Evolutionary conservation across 1,140 invertebrate species (phyloP), one percentile per base, ranked within the genome.

Genomic region (Galleria mellonella): DNA sequence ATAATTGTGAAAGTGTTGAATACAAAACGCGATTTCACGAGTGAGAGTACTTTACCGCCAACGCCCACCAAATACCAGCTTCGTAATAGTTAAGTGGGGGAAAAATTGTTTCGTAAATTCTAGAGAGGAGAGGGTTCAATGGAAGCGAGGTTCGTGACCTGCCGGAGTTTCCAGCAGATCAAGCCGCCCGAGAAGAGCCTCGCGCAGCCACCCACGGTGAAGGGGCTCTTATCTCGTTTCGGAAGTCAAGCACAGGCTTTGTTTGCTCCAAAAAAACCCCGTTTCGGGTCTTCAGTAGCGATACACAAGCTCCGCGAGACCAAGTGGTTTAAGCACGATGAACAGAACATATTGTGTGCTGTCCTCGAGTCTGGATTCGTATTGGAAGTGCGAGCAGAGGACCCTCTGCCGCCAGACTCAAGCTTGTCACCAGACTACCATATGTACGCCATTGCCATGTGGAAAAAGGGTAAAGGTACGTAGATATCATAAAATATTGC

Each of bases 341-440:
- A 92, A 77, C 87, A 89, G 62, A 89, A 89, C 45, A 88, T 92
- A 54, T 87, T 92, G 51, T 91, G 89, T 68, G 89, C 90, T 38
- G 91, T 92, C 32, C 82, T 91, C 55, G 90, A 92, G 69, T 87
- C 89, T n/a, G 91, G 91, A 30, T 91, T 91, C 72, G 88, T 92
- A 39, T 82, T 92, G 33, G 90, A 92, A 62, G 87, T 89, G 49
- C 84, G 88, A 57, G 87, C 87, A 4, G 83, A 87, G 54, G 74
- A 84, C 32, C 74, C 78, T 2, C 54, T 87, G 60, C 74, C 78
- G 27, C 72, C 76, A 27, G 83, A 86, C 46, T 72, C 81, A 0
- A 51, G 55, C 9, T 46, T 87, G 45, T 75, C 77, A 9, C 71
- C 84, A 31, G 85, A 87, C 63, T 84, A 87, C 56, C 84, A 87